Evolutionary conservation across 2,113 vertebrate genomes (phyloP), one percentile per base, ranked within the genome.

Genomic region (Albula glossodonta): DNA sequence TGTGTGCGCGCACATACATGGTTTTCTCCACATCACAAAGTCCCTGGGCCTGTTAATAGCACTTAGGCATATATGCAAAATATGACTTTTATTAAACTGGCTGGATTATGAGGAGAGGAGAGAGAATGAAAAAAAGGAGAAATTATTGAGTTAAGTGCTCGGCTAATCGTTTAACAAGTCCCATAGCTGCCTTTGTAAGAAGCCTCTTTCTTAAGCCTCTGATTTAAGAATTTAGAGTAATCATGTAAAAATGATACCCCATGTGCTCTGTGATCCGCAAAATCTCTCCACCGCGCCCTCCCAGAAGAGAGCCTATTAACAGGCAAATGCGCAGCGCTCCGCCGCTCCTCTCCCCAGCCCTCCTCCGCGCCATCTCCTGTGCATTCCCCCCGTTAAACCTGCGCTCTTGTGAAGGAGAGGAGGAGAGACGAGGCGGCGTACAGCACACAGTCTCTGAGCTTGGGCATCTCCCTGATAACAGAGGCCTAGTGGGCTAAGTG

Each of bases 1-100:
- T 96, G 31, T 41, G 31, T 1, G 31, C 31, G 31, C 31, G 31
- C 31, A 41, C 31, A 41, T 41, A 41, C 96, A 96, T 96, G 96
- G 95, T 95, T 95, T 95, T 94, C 96, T 96, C 95, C 94, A 85
- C 94, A 96, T 96, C 96, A 96, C 96, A 95, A 96, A 94, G 96
- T 95, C 95, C 92, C 31, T 94, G 96, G 95, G 94, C 91, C 97
- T 97, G 96, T 98, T 98, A 97, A 97, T 95, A 97, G 95, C 97
- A 96, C 96, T 98, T 98, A 98, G 95, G 95, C 94, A 96, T 96
- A 98, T 97, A 98, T 97, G 97, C 96, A 97, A 98, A 98, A 95
- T 95, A 96, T 96, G 95, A 93, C 94, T 96, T 96, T 94, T 94
- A 95, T 96, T 95, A 94, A 96, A 97, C 94, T 91, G 94, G 92